Base-by-base conservation (phyloP, 1,140 invertebrate species). In the Helicoverpa armigera region DNA sequence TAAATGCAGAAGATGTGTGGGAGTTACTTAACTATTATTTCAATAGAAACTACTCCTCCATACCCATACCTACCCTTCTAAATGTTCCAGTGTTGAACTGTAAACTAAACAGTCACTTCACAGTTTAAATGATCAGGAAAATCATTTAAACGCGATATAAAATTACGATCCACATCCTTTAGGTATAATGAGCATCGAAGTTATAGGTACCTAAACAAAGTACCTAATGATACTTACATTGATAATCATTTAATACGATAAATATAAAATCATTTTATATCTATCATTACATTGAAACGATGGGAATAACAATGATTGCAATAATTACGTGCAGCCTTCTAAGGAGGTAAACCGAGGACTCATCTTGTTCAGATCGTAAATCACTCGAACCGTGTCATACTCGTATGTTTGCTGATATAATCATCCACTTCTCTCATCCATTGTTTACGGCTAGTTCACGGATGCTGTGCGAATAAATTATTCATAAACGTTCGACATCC, bases 391-490 rank as follows among this genome's bases (percentile, higher is more conserved):
- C 63, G 72, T 79, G 51, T 79, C 74, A 83, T 81, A 50, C 35
- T 43, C 35, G 35, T 67, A 79, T 82, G 70, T 81, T 81, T 65
- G 65, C 74, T 76, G 84, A 88, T 83, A 84, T 79, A 80, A 88
- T 84, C 81, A 80, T 81, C 48, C 56, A 77, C 72, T 82, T 74
- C 79, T 85, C 83, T 81, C 82, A 79, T 85, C 82, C 56, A 84
- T 88, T 88, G 87, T 86, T 86, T 81, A 83, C 72, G 84, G 74
- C 76, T 60, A 83, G 72, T 72, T 85, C 82, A 80, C 75, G 79
- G 79, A 85, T 85, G 65, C 80, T 80, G 58, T 74, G 31, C 53
- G 82, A 82, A 83, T 87, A 84, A 86, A 87, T 87, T 79, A 87
- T 87, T 87, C 83, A 86, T 87, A 86, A 80, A 43, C 48, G 67